These are phyloP conservation scores for Monopis laevigella DNA, from an alignment of 2,888 invertebrate genomes.

Conservation along the genomic window DNA sequence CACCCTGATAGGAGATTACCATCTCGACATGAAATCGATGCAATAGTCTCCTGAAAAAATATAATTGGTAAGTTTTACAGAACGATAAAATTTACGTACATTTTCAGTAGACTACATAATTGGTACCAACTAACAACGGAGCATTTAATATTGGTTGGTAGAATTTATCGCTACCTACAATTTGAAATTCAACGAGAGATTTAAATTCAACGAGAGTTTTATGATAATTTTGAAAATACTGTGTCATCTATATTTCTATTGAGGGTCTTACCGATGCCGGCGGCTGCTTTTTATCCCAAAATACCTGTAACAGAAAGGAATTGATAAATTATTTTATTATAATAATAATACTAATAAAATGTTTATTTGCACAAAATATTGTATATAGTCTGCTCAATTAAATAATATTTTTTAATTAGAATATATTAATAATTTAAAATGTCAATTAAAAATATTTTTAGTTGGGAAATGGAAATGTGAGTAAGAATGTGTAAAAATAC, in stretches of 20 bases:
- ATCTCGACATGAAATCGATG: no score
- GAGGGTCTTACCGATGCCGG: slow-evolving; percentile 35
- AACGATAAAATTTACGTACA: no score
- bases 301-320: slow-evolving; percentile 52
- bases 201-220: slow-evolving; percentile 42
- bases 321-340: slow-evolving; percentile 7
- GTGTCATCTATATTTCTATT: not conserved
- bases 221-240: slow-evolving; percentile 32
- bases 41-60: no score
- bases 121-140: slow-evolving; percentile 14
- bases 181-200: slow-evolving; percentile 38
- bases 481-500: no score
- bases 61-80: no score
- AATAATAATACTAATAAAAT: not conserved
- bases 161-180: slow-evolving; percentile 19
- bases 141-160: slow-evolving; percentile 11
- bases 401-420: no score
- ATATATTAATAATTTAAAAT: no score
- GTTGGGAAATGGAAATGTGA: no score
- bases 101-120: no score
- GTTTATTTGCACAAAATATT: not conserved
- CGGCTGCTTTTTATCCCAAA: slow-evolving; percentile 37
- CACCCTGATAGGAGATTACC: no score
- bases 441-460: no score
- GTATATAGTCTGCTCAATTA: no score